A percentile compares a stretch with the other conserved stretches of the same genome.
These are phyloP conservation scores for Tolmerus cingulatus DNA, from an alignment of 2,888 invertebrate genomes.

Conservation along the genomic window DNA sequence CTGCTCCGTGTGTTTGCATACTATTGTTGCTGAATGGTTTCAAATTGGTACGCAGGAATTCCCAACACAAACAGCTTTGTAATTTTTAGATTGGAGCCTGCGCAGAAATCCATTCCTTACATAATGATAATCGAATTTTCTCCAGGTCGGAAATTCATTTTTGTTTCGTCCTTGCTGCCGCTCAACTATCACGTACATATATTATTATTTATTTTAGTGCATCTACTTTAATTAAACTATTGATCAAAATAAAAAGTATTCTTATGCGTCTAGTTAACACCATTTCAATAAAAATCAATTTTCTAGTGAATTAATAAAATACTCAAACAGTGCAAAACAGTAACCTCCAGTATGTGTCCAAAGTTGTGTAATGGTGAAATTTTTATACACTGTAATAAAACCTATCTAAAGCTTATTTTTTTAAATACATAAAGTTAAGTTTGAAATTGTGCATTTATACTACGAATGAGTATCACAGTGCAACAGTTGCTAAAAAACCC, in stretches of 20 bases:
- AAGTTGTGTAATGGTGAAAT: background rate
- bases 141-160: background rate
- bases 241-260: background rate
- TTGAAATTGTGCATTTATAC: background rate
- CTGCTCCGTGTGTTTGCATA: background rate
- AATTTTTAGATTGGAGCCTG: slow-evolving; percentile 13
- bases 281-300: background rate
- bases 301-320: background rate
- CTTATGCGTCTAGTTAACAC: background rate
- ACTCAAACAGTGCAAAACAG: background rate
- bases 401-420: slow-evolving; percentile 42
- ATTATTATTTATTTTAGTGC: background rate
- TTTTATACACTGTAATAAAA: slow-evolving; percentile 24
- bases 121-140: slow-evolving; percentile 30
- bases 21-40: background rate
- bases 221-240: background rate
- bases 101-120: slow-evolving; percentile 36
- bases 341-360: background rate
- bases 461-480: background rate
- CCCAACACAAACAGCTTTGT: background rate
- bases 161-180: background rate
- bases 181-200: background rate
- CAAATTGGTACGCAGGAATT: background rate
- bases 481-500: background rate
- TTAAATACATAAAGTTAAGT: slow-evolving; percentile 42